Conservation (phyloP, 2,888 invertebrate species). For the Agapostemon virescens region DNA sequence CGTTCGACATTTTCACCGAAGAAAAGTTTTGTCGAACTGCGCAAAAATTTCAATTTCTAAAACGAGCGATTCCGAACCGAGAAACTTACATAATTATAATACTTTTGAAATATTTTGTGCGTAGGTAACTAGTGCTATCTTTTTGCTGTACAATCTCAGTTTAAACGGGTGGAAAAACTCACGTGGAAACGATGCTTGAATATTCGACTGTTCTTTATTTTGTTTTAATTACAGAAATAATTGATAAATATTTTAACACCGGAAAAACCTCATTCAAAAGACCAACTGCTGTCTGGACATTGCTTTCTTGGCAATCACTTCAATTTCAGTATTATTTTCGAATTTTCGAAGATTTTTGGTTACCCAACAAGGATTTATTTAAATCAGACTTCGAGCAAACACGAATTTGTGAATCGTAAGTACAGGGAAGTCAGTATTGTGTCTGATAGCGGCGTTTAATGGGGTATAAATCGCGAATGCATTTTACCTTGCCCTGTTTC, state of each 20-base stretch:
- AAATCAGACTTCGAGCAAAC: too few relatives aligned
- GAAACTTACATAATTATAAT: neutral
- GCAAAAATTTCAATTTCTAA: neutral
- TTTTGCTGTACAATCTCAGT: too few relatives aligned
- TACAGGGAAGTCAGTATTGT: neutral
- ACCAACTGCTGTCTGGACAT: neutral
- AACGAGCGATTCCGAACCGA: neutral
- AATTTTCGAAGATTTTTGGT: neutral
- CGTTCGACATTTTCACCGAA: neutral
- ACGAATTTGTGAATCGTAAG: neutral
- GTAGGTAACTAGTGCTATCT: too few relatives aligned
- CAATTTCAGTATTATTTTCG: neutral
- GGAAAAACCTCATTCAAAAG: neutral
- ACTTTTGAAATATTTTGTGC: neutral
- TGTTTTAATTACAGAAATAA: neutral
- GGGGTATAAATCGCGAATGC: constrained; percentile 22
- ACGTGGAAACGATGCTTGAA: neutral
- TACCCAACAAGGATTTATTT: too few relatives aligned
- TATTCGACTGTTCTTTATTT: neutral
- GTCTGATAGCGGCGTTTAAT: constrained; percentile 24
- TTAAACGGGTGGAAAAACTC: neutral
- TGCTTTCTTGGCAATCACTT: too few relatives aligned
- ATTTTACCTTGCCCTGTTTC: constrained; percentile 73
- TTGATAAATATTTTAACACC: neutral
- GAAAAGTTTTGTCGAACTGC: neutral